Conservation (phyloP, 1,140 invertebrate species). For the Polyergus mexicanus region DNA sequence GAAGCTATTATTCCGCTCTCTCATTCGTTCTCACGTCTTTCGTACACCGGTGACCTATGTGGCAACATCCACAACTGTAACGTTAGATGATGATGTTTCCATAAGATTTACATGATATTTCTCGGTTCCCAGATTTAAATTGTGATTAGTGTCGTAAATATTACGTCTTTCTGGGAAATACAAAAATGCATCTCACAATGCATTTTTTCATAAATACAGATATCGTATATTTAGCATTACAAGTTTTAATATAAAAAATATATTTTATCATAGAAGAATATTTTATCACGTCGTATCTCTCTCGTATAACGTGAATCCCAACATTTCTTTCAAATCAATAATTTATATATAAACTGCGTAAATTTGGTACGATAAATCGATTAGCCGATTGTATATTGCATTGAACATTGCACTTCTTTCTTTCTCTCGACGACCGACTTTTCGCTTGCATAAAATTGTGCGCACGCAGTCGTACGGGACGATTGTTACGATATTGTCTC, state of each 20-base stretch:
- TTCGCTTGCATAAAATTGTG: constrained; percentile 44
- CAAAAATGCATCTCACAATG: too few relatives aligned
- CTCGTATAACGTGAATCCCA: too few relatives aligned
- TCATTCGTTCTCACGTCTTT: constrained; percentile 75
- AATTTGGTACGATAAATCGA: too few relatives aligned
- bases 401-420: constrained; percentile 1
- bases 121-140: constrained; percentile 48
- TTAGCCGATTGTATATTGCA: background rate
- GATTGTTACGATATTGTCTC: constrained; percentile 47
- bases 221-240: too few relatives aligned
- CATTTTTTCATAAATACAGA: too few relatives aligned
- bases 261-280: too few relatives aligned
- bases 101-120: constrained; percentile 42
- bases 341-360: background rate
- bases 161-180: background rate
- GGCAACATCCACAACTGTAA: constrained; percentile 67
- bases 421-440: constrained; percentile 6
- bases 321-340: background rate
- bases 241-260: too few relatives aligned
- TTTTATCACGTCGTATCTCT: too few relatives aligned
- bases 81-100: constrained; percentile 47
- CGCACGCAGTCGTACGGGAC: constrained; percentile 43
- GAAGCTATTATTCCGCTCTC: constrained; percentile 70
- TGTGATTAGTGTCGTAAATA: constrained; percentile 11
- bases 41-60: constrained; percentile 76